Percentiles rank a stretch among this genome's conserved stretches.
Conservation (phyloP, 92 coral and sea anemone species). For the Galaxea fascicularis region DNA sequence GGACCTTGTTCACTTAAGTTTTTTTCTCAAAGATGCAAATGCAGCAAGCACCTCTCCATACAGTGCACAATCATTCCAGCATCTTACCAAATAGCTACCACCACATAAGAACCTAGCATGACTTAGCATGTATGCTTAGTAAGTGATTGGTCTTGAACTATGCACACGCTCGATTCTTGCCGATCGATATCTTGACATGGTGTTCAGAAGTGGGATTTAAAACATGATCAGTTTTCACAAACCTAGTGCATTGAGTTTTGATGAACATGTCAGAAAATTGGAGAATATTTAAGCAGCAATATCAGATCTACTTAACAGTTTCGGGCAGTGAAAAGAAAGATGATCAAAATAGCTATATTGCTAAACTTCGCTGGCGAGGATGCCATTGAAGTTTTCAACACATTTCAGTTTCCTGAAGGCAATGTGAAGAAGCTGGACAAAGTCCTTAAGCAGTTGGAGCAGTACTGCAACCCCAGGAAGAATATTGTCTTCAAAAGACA, state of each 20-base stretch:
- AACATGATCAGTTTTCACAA: conserved; percentile 41
- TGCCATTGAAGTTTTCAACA: conserved; percentile 55
- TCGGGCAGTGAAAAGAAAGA: conserved; percentile 56
- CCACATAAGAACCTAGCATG: too few species aligned
- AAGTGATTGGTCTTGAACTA: too few species aligned
- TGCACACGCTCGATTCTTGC: too few species aligned
- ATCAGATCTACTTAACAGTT: conserved; percentile 49
- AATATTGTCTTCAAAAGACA: too few species aligned
- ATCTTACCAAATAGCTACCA: too few species aligned
- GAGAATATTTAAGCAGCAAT: conserved; percentile 64
- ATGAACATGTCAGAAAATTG: conserved; percentile 56
- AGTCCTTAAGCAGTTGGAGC: conserved; percentile 40
- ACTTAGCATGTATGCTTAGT: too few species aligned
- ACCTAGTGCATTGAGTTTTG: conserved; percentile 39
- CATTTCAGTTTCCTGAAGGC: conserved; percentile 46
- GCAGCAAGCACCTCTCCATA: too few species aligned
- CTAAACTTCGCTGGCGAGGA: conserved; percentile 57
- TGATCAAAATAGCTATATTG: conserved; percentile 56
- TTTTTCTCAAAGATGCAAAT: too few species aligned
- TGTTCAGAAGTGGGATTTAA: conserved; percentile 28
- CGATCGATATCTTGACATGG: too few species aligned
- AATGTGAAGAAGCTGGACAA: conserved; percentile 51
- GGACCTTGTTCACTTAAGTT: too few species aligned
- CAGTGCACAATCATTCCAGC: too few species aligned
- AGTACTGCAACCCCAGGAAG: neutral